Percentiles rank a stretch among this genome's conserved stretches.
phyloP scores from a whole-genome alignment of 2,113 vertebrate genomes.

The Platysteira castanea region DNA sequence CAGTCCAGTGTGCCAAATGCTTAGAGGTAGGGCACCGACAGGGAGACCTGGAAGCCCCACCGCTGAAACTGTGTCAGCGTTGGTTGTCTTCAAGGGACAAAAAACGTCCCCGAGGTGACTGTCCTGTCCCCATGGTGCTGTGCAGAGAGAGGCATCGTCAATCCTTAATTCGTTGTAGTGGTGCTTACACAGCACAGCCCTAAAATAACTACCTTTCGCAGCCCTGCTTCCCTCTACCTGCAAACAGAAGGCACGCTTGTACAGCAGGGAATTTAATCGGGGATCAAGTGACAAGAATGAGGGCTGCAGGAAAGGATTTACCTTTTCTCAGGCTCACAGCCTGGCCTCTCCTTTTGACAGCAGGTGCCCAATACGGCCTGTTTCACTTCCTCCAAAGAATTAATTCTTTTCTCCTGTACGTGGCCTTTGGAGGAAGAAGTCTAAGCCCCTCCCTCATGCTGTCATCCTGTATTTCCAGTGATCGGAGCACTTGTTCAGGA shows the following conservation, averaged over 20 bases:
- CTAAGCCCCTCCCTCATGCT: neutral
- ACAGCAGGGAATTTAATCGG: neutral
- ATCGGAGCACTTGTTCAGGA: neutral
- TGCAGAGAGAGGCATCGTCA: neutral
- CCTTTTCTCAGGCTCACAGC: neutral
- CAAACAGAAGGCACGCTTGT: rapidly evolving
- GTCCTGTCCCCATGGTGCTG: neutral
- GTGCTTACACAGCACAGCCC: neutral
- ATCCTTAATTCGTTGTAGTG: neutral
- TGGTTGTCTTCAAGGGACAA: neutral
- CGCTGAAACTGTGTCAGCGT: neutral
- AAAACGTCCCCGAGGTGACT: neutral
- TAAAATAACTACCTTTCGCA: neutral
- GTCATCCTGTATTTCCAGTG: neutral
- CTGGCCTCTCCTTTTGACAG: neutral
- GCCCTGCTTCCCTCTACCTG: neutral
- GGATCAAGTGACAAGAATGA: neutral
- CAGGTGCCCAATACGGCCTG: neutral
- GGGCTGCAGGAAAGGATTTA: neutral
- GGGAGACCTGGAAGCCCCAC: neutral
- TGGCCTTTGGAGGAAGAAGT: neutral
- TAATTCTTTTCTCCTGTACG: neutral
- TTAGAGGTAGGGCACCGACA: rapidly evolving
- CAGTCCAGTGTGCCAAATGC: neutral
- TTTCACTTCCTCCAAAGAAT: neutral